phyloP scores from a whole-genome alignment of 2,113 vertebrate genomes.

The Mixornis gularis region DNA sequence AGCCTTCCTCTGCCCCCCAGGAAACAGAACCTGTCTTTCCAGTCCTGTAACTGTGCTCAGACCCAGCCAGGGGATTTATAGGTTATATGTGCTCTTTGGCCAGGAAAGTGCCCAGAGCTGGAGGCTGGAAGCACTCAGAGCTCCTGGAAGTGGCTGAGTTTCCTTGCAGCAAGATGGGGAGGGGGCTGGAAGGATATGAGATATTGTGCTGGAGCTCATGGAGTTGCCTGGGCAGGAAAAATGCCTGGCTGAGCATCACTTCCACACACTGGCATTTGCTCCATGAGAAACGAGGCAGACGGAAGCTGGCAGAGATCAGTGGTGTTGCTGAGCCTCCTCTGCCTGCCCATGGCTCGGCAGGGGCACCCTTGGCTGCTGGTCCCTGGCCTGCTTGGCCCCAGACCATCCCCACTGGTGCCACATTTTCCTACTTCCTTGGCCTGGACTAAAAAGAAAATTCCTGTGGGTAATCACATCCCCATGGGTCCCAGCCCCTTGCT shows the following conservation, averaged over 20 bases:
- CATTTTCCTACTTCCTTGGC: neutral
- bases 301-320: fast-evolving
- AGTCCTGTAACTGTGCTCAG: neutral
- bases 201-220: fast-evolving
- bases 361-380: neutral
- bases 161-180: neutral
- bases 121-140: neutral
- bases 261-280: fast-evolving
- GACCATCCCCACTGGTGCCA: fast-evolving
- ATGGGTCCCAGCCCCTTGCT: neutral
- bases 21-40: slow-evolving; percentile 61
- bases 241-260: neutral
- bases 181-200: neutral
- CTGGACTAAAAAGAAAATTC: neutral
- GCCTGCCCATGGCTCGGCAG: neutral
- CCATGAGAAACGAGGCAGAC: fast-evolving
- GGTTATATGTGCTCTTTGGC: neutral
- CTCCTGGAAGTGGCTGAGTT: neutral
- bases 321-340: neutral
- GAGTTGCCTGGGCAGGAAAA: neutral
- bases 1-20: neutral
- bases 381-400: neutral
- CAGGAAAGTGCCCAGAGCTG: neutral
- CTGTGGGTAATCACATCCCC: too few species aligned
- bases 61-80: neutral